A percentile compares a stretch with the other conserved stretches of the same genome.
Evolutionary conservation across 2,797 vertebrate genomes (phyloP).

Genomic region (Diglossa cyanea): DNA sequence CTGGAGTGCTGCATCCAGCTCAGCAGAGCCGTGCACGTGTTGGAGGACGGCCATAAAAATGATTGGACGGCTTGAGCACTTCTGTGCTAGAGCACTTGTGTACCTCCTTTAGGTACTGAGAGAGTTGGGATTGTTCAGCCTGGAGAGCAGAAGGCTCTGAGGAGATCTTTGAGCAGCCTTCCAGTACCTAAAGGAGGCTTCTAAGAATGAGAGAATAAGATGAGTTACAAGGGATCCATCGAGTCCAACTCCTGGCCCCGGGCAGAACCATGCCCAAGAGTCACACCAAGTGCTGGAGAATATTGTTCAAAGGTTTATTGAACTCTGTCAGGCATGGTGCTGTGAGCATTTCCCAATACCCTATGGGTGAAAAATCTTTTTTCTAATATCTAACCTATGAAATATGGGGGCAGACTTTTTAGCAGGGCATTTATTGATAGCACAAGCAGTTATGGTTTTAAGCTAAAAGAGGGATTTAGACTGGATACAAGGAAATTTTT

Average conservation of each 20-base stretch:
- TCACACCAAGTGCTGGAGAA: background rate
- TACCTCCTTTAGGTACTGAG: background rate
- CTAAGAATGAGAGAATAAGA: background rate
- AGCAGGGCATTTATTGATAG: background rate
- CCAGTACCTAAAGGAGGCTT: background rate
- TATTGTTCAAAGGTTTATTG: background rate
- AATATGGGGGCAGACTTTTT: background rate
- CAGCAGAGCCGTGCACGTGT: fast-evolving
- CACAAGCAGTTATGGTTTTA: background rate
- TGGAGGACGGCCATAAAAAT: background rate
- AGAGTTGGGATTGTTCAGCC: background rate
- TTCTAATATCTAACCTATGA: background rate
- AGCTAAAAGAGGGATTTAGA: background rate
- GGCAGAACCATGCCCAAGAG: background rate
- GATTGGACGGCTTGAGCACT: background rate
- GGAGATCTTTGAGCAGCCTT: background rate
- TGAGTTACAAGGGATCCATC: background rate
- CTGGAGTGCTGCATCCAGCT: background rate
- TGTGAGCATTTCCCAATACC: background rate
- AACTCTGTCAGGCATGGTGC: background rate
- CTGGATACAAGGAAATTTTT: background rate
- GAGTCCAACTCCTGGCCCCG: background rate
- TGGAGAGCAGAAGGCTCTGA: background rate
- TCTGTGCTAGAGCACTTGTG: no score
- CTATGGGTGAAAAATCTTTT: background rate